A percentile compares a stretch with the other conserved stretches of the same genome.
phyloP scores from a whole-genome alignment of 1,140 invertebrate species.

The Branchinecta lynchi region DNA sequence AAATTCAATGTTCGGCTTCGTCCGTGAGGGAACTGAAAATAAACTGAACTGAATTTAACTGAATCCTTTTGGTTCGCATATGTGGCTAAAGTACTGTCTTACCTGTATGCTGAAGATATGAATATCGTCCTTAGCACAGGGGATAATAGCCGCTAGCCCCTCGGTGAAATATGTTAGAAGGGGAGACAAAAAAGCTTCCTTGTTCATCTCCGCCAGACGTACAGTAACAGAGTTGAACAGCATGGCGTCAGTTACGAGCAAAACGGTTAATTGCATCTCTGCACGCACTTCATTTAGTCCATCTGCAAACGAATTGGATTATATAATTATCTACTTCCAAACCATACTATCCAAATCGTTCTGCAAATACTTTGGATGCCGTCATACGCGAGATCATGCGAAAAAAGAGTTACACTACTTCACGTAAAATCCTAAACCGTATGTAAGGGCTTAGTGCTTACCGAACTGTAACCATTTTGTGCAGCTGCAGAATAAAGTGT shows the following conservation, averaged over 20 bases:
- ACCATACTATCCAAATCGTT: background rate
- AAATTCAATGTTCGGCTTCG: too few relatives aligned
- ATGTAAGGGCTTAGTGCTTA: too few relatives aligned
- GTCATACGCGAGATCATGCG: too few relatives aligned
- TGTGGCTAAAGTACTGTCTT: constrained; percentile 18
- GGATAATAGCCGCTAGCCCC: constrained; percentile 77
- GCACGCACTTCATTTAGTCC: constrained; percentile 80
- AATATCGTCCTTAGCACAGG: constrained; percentile 79
- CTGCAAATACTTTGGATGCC: too few relatives aligned
- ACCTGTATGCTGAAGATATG: constrained; percentile 82
- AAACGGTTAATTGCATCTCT: constrained; percentile 69
- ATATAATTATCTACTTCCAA: constrained; percentile 15
- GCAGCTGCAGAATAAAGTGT: too few relatives aligned
- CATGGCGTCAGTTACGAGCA: constrained; percentile 87
- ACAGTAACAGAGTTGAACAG: constrained; percentile 87
- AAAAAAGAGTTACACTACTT: too few relatives aligned
- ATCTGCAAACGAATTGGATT: constrained; percentile 39
- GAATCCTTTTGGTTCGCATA: too few relatives aligned
- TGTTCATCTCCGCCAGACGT: constrained; percentile 78
- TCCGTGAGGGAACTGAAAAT: too few relatives aligned
- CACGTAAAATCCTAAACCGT: too few relatives aligned
- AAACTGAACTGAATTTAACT: too few relatives aligned
- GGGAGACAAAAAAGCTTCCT: constrained; percentile 79
- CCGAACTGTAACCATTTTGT: too few relatives aligned
- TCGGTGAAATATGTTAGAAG: constrained; percentile 77